Percentiles rank a stretch among this genome's conserved stretches.
These are phyloP conservation scores for Patiria pectinifera DNA, from an alignment of 53 echinoderm and acorn worm genomes.

Conservation along the genomic window DNA sequence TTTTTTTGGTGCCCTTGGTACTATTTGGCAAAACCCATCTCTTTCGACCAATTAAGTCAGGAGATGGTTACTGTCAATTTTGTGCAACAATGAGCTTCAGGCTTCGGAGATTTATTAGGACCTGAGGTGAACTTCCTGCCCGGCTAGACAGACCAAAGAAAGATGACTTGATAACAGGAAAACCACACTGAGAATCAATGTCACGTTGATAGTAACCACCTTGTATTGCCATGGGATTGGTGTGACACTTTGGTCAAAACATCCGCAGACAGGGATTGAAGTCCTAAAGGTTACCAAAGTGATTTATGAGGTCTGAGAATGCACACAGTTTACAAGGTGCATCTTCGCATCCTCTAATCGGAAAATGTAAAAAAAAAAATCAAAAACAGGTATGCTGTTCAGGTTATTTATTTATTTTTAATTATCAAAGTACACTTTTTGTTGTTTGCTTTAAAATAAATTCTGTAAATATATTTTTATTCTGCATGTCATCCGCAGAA, in stretches of 20 bases:
- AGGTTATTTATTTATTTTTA: no score
- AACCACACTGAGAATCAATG: not conserved
- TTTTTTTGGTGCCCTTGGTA: no score
- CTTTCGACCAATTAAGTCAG: not conserved
- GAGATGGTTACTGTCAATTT: not conserved
- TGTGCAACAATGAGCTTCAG: not conserved
- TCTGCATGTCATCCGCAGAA: conserved; percentile 19
- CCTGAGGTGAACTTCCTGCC: not conserved
- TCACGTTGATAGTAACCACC: not conserved
- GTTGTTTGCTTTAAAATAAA: no score
- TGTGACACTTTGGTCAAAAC: not conserved
- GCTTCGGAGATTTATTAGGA: not conserved
- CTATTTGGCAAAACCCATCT: no score
- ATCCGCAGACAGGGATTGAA: not conserved
- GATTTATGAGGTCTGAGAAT: no score
- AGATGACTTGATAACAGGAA: conserved; percentile 13
- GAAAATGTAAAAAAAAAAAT: no score
- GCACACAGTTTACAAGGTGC: no score
- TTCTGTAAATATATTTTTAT: no score
- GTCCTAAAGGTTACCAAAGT: no score
- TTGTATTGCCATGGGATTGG: not conserved
- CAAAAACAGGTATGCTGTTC: no score
- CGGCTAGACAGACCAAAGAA: not conserved
- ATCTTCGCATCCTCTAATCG: no score
- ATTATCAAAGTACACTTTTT: no score